These are phyloP conservation scores for Pelodytes ibericus DNA, from an alignment of 2,797 vertebrate species.

Conservation along the genomic window DNA sequence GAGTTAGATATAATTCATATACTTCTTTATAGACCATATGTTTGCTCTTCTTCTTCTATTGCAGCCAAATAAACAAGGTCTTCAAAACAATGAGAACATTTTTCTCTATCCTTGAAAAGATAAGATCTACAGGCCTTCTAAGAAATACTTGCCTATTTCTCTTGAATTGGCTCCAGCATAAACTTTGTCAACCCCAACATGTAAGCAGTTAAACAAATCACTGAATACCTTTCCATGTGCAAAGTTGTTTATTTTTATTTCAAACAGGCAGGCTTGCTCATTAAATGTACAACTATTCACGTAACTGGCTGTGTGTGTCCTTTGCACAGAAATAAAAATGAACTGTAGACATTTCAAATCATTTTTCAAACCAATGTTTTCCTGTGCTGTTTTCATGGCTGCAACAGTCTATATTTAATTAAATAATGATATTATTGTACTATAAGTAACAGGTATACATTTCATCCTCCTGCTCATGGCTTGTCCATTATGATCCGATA, in stretches of 20 bases:
- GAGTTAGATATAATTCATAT: not conserved
- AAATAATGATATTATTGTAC: no score
- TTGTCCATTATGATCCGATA: no score
- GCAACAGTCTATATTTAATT: no score
- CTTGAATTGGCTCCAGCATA: slow-evolving; percentile 19
- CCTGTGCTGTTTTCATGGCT: not conserved
- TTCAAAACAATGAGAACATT: slow-evolving; percentile 26
- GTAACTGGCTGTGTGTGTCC: not conserved
- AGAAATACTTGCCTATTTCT: not conserved
- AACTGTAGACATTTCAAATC: not conserved
- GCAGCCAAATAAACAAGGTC: slow-evolving; percentile 28
- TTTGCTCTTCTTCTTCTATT: not conserved
- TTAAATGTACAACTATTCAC: not conserved
- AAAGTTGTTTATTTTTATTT: not conserved
- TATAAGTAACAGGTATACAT: no score
- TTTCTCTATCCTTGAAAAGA: slow-evolving; percentile 31
- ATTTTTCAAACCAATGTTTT: not conserved
- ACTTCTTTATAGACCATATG: slow-evolving; percentile 13
- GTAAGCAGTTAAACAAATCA: slow-evolving; percentile 66
- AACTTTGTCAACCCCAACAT: not conserved
- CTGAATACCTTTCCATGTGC: not conserved
- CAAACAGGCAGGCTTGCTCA: not conserved
- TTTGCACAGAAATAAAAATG: not conserved
- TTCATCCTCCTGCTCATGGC: no score
- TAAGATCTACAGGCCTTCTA: slow-evolving; percentile 18